phyloP scores from a whole-genome alignment of 2,888 invertebrate species.

The Spialia ferax region DNA sequence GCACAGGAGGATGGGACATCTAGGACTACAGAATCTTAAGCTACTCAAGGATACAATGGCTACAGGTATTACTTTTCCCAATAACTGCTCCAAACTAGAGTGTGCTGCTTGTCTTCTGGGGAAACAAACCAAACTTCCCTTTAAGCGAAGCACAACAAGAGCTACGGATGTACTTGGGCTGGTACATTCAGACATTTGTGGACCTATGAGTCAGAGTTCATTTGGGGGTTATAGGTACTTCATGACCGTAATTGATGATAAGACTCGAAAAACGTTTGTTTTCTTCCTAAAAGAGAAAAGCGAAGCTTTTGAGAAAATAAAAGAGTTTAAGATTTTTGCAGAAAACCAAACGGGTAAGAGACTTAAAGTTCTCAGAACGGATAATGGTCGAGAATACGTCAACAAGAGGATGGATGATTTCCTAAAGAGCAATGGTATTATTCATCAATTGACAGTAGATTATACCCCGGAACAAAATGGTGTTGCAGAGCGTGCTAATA shows the following conservation, averaged over 20 bases:
- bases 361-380: not conserved
- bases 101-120: constrained; percentile 1
- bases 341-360: not conserved
- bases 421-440: not conserved
- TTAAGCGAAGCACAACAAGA: not conserved
- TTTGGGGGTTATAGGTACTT: constrained; percentile 1
- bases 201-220: constrained; percentile 1
- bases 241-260: not conserved
- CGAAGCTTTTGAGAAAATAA: not conserved
- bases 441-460: constrained; percentile 1
- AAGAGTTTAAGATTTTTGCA: not conserved
- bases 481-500: not conserved
- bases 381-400: not conserved
- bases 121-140: constrained; percentile 2
- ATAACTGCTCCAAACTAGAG: not conserved
- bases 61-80: not conserved
- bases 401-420: not conserved
- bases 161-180: not conserved
- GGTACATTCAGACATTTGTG: not conserved
- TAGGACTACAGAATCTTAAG: not conserved
- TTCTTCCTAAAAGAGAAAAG: not conserved
- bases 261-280: constrained; percentile 2
- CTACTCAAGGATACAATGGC: not conserved
- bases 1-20: not conserved
- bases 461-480: constrained; percentile 1